Conservation (phyloP, 1,140 invertebrate species). For the Muscidifurax raptorellus region DNA sequence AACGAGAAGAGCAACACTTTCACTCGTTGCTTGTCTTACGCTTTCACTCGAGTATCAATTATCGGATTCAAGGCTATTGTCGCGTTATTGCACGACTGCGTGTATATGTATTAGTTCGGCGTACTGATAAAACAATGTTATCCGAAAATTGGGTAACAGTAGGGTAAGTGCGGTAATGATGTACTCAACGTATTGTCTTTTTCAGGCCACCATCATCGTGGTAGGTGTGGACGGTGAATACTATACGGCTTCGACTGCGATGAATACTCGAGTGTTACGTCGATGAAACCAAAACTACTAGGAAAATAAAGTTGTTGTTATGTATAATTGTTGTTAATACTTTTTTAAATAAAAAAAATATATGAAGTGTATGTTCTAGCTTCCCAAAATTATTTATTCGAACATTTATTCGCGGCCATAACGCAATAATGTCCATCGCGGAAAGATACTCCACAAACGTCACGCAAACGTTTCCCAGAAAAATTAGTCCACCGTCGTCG, state of each 20-base stretch:
- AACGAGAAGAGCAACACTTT: neutral
- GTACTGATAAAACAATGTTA: neutral
- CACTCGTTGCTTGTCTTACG: neutral
- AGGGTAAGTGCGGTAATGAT: too few species aligned
- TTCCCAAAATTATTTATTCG: too few species aligned
- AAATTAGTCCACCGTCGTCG: neutral
- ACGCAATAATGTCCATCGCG: too few species aligned
- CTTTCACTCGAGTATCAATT: constrained; percentile 18
- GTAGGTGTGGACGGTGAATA: neutral
- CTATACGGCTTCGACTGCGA: neutral
- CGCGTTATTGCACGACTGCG: too few species aligned
- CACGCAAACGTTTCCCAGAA: neutral
- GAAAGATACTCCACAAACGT: too few species aligned
- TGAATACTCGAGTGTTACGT: neutral
- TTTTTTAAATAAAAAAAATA: constrained; percentile 22
- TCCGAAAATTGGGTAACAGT: neutral
- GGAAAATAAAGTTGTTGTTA: constrained; percentile 25
- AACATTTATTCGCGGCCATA: too few species aligned
- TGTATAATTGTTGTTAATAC: constrained; percentile 22
- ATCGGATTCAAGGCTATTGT: neutral
- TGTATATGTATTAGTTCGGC: neutral
- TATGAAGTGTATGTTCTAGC: too few species aligned
- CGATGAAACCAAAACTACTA: constrained; percentile 23
- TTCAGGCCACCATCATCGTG: constrained; percentile 9
- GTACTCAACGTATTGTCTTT: neutral